A percentile compares a stretch with the other conserved stretches of the same genome.
These are phyloP conservation scores for Aurelia sp. DNA, from an alignment of 30 jellyfish, hydroid and myxozoan genomes.

Conservation along the genomic window DNA sequence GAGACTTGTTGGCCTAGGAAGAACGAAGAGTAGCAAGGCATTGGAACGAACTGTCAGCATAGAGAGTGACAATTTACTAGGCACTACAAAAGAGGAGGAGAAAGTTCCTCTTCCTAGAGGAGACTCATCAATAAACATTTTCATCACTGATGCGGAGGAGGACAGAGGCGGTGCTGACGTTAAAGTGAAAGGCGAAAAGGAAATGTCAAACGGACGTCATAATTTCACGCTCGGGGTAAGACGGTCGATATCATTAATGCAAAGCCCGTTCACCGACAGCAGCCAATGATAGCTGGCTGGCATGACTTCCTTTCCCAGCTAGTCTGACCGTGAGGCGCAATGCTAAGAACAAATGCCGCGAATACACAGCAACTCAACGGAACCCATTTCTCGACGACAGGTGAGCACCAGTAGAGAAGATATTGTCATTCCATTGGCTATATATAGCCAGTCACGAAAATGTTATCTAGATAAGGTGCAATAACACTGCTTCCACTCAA, in stretches of 20 bases:
- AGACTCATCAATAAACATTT: slow-evolving; percentile 57
- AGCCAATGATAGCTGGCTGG: no score
- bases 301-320: no score
- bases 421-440: no score
- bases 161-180: slow-evolving; percentile 1
- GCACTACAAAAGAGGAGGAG: not conserved
- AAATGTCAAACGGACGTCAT: slow-evolving; percentile 34
- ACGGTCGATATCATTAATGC: slow-evolving; percentile 49
- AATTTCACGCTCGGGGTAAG: slow-evolving; percentile 1
- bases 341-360: not conserved
- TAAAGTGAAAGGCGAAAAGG: not conserved
- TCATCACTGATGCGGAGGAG: slow-evolving; percentile 51
- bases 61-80: slow-evolving; percentile 40
- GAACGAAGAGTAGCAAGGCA: slow-evolving; percentile 48
- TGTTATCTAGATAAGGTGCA: no score
- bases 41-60: slow-evolving; percentile 49
- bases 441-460: no score
- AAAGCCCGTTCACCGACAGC: slow-evolving; percentile 16
- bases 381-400: not conserved
- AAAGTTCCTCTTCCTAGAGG: slow-evolving; percentile 14
- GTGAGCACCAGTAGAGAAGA: not conserved
- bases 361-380: not conserved
- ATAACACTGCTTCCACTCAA: no score
- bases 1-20: slow-evolving; percentile 46
- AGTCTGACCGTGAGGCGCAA: not conserved